Conservation (phyloP, 2,113 vertebrate genomes). For the Colistium nudipinnis region DNA sequence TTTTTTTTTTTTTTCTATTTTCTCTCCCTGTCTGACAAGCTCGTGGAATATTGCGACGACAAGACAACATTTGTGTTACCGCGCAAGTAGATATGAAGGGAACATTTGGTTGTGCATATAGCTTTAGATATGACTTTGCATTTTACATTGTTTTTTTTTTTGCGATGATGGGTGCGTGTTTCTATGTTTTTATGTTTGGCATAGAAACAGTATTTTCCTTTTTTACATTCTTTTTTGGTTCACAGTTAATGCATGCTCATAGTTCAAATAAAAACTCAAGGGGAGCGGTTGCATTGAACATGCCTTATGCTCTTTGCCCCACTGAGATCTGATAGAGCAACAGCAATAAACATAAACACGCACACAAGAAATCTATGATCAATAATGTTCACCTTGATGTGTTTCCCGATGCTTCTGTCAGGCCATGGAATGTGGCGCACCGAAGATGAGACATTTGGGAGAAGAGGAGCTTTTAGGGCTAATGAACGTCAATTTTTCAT, state of each 20-base stretch:
- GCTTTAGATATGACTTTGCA: background rate
- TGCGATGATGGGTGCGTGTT: background rate
- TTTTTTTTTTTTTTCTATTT: slow-evolving; percentile 33
- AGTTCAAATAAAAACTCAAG: background rate
- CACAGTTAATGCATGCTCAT: background rate
- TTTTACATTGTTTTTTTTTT: slow-evolving; percentile 13
- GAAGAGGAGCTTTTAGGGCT: slow-evolving; percentile 4
- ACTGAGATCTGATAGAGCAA: background rate
- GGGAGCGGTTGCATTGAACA: background rate
- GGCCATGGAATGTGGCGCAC: background rate
- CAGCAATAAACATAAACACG: background rate
- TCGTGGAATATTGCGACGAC: slow-evolving; percentile 26
- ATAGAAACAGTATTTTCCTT: background rate
- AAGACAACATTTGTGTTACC: slow-evolving; percentile 33
- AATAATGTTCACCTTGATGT: slow-evolving; percentile 18
- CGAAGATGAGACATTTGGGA: slow-evolving; percentile 14
- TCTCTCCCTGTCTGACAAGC: slow-evolving; percentile 46
- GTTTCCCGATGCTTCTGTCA: background rate
- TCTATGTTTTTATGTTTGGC: background rate
- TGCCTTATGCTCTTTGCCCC: background rate
- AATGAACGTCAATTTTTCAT: slow-evolving; percentile 17
- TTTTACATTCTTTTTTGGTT: background rate
- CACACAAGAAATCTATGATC: background rate
- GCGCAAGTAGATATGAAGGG: slow-evolving; percentile 21
- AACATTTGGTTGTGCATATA: slow-evolving; percentile 12